Conservation (phyloP, 2,888 invertebrate species). For the Erannis defoliaria region DNA sequence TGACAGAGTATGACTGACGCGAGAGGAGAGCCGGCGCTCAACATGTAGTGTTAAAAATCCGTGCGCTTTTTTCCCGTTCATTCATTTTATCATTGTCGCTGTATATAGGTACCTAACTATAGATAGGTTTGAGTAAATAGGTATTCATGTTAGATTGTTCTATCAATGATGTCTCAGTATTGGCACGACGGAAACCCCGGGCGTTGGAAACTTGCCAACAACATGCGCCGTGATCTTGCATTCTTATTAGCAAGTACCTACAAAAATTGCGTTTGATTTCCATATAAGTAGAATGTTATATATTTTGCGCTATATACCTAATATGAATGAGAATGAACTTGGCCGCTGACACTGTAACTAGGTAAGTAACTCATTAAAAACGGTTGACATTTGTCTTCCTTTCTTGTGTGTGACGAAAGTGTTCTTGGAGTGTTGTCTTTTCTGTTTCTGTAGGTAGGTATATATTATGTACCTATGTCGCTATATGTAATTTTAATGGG, state of each 20-base stretch:
- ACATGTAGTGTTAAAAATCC: too few relatives aligned
- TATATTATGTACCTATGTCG: too few relatives aligned
- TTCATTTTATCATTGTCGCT: neutral
- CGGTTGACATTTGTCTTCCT: neutral
- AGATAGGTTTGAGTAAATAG: neutral
- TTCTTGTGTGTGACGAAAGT: neutral
- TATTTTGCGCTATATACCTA: too few relatives aligned
- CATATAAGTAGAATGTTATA: neutral
- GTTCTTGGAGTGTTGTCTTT: too few relatives aligned
- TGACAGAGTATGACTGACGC: too few relatives aligned
- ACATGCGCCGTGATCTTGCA: conserved; percentile 34
- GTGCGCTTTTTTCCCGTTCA: too few relatives aligned
- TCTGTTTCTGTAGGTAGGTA: too few relatives aligned
- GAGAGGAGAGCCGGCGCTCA: too few relatives aligned
- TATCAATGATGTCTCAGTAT: conserved; percentile 30
- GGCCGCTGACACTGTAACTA: neutral
- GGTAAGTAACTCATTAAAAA: neutral
- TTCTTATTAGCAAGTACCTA: conserved; percentile 27
- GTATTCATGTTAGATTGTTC: neutral
- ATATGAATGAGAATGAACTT: conserved; percentile 2
- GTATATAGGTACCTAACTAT: neutral
- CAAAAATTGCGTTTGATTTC: conserved; percentile 8
- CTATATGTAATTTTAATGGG: too few relatives aligned
- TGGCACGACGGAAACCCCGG: conserved; percentile 31
- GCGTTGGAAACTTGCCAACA: conserved; percentile 34